Conservation (phyloP, 2,888 invertebrate species). For the Lymantria dispar region DNA sequence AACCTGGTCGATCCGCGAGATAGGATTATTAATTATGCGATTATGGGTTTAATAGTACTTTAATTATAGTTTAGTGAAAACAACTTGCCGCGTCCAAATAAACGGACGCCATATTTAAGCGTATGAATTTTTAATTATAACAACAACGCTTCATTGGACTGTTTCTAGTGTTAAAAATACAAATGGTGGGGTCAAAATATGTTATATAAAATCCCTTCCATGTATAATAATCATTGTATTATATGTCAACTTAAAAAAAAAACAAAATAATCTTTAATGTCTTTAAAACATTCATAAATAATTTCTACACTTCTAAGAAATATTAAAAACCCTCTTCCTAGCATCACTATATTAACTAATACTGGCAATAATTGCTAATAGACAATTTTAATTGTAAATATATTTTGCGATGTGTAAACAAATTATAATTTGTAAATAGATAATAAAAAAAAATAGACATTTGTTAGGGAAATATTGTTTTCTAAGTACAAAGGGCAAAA, state of each 20-base stretch:
- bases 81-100: neutral
- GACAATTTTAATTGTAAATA: too few relatives aligned
- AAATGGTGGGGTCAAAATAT: slow-evolving; percentile 1
- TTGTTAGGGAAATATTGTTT: too few relatives aligned
- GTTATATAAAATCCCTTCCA: neutral
- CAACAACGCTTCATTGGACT: neutral
- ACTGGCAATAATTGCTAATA: too few relatives aligned
- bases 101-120: neutral
- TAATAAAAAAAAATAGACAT: too few relatives aligned
- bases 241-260: neutral
- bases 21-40: slow-evolving; percentile 26
- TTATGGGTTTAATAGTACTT: slow-evolving; percentile 9
- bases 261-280: neutral
- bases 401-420: too few relatives aligned
- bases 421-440: too few relatives aligned
- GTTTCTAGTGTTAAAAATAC: neutral
- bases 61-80: neutral
- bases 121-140: neutral
- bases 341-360: too few relatives aligned
- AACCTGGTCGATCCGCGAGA: slow-evolving; percentile 55
- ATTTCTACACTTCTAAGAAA: too few relatives aligned
- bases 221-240: neutral
- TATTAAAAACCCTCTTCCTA: too few relatives aligned
- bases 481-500: too few relatives aligned
- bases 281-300: too few relatives aligned